Evolutionary conservation across 2,888 invertebrate species (phyloP).

Genomic region (Orchestes rusci): DNA sequence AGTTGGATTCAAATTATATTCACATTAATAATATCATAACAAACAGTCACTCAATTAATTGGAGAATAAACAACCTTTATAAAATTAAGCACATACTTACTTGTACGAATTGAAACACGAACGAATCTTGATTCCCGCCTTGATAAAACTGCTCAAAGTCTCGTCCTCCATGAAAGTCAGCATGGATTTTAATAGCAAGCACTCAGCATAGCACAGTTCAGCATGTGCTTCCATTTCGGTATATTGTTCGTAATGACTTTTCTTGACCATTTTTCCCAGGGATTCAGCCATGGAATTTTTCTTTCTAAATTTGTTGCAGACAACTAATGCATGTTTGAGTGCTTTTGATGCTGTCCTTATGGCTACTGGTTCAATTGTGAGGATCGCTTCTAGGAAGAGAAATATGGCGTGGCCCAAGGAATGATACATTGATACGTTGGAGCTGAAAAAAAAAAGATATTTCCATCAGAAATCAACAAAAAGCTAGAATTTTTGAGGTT

Average conservation of each 20-base stretch:
- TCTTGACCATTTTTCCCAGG: slow-evolving; percentile 72
- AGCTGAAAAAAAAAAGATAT: slow-evolving; percentile 48
- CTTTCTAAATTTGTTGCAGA: slow-evolving; percentile 66
- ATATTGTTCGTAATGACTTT: slow-evolving; percentile 68
- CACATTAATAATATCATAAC: too few species aligned
- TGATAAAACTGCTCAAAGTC: slow-evolving; percentile 84
- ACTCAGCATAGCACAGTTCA: slow-evolving; percentile 91
- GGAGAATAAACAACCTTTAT: too few species aligned
- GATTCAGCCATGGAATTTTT: slow-evolving; percentile 69
- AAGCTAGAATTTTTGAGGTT: background rate
- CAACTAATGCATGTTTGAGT: slow-evolving; percentile 68
- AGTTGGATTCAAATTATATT: too few species aligned
- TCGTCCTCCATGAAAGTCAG: slow-evolving; percentile 93
- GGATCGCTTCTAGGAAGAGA: slow-evolving; percentile 82
- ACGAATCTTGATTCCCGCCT: slow-evolving; percentile 87
- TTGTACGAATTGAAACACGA: slow-evolving; percentile 87
- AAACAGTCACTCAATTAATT: too few species aligned
- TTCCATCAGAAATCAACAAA: background rate
- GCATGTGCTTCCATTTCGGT: slow-evolving; percentile 86
- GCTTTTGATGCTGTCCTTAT: slow-evolving; percentile 67
- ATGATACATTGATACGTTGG: slow-evolving; percentile 82
- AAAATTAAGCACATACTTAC: slow-evolving; percentile 54
- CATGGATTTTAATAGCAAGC: slow-evolving; percentile 78
- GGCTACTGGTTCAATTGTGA: slow-evolving; percentile 82
- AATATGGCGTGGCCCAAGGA: slow-evolving; percentile 84